Evolutionary conservation across 2,797 vertebrate species (phyloP).

Genomic region (Poecilia velifera): DNA sequence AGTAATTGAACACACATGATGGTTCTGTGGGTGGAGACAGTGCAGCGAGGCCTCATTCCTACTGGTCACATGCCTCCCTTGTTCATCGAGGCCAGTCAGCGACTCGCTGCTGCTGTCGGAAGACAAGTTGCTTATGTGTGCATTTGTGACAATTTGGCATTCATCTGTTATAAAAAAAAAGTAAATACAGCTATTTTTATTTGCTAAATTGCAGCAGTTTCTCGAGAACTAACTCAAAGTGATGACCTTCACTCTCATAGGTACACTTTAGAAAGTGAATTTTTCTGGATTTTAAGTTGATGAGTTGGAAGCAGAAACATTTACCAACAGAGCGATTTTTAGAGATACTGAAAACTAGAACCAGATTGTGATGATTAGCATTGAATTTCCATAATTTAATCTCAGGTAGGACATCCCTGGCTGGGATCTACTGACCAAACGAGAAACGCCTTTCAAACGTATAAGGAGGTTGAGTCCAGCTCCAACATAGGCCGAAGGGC

Average conservation of each 20-base stretch:
- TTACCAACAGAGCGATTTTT: not conserved
- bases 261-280: constrained; percentile 42
- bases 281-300: not conserved
- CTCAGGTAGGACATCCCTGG: not conserved
- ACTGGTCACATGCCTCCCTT: constrained; percentile 61
- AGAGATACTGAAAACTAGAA: not conserved
- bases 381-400: not conserved
- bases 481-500: not conserved
- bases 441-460: not conserved
- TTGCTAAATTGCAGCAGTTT: constrained; percentile 72
- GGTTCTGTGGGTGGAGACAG: constrained; percentile 41
- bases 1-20: constrained; percentile 75
- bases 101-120: not conserved
- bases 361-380: not conserved
- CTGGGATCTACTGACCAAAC: not conserved
- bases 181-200: constrained; percentile 77
- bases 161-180: constrained; percentile 70
- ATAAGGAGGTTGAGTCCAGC: no score
- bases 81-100: constrained; percentile 39
- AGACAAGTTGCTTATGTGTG: constrained; percentile 15
- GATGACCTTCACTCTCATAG: constrained; percentile 21
- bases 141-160: constrained; percentile 23
- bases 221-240: constrained; percentile 63
- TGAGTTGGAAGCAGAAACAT: not conserved
- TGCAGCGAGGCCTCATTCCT: constrained; percentile 42